Evolutionary conservation across 2,888 invertebrate species (phyloP), one percentile per base, ranked within the genome.

Genomic region (Ophonus ardosiacus): DNA sequence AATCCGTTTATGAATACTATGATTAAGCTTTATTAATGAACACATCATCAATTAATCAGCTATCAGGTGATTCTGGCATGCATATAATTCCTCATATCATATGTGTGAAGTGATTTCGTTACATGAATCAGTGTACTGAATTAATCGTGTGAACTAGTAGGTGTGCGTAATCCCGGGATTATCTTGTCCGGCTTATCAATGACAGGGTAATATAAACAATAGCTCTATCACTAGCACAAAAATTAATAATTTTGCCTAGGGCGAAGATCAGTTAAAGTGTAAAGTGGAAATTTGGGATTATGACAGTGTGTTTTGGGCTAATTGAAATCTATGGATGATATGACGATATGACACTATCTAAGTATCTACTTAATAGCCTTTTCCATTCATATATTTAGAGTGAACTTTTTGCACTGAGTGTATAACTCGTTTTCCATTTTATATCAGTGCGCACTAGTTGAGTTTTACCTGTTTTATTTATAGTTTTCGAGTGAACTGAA

Each of bases 111-210:
- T 51, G 43, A 51, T 51, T 51, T 51, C 43, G 8, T 10, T 51
- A 51, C 43, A 51, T 51, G 43, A 51, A 51, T 51, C 43, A 31
- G 31, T 51, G 43, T 51, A 51, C 2, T 51, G 43, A 13, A 13
- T 31, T 31, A 51, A 51, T 8, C 13, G 43, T 68, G 81, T 24
- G 81, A 81, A 68, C 63, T 15, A 24, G 43, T 13, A 65, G 43
- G 81, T 81, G 81, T 81, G 81, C 65, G 24, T 65, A 81, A 81
- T 68, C 81, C 68, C 24, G 40, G 18, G 15, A 51, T 51, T 51
- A 51, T 2, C 43, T 51, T 13, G 43, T 51, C 43, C 43, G 7
- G 43, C 43, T 51, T 51, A 51, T 51, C 43, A 51, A 8, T 51
- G 43, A 51, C 43, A 51, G 43, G 10, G 10, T 51, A 51, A 51